These are phyloP conservation scores for Lasioglossum baleicum DNA, from an alignment of 1,140 invertebrate genomes.

Conservation along the genomic window DNA sequence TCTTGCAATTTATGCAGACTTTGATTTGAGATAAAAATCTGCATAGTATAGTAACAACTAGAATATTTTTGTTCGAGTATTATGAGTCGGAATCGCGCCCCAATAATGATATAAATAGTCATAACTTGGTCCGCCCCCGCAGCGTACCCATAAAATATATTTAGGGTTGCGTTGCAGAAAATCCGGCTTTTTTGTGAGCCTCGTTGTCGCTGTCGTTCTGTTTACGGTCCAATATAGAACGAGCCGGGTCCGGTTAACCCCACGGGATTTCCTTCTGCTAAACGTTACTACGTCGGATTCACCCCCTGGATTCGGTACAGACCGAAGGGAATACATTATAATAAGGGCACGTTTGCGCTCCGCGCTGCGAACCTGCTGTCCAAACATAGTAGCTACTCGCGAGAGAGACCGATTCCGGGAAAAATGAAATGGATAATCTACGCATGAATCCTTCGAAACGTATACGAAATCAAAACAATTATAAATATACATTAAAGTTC, in stretches of 20 bases:
- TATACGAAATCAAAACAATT: background rate
- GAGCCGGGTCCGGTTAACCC: constrained; percentile 48
- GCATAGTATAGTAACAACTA: no score
- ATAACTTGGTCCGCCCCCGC: background rate
- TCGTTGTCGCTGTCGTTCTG: constrained; percentile 53
- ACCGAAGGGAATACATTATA: constrained; percentile 62
- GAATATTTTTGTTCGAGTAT: background rate
- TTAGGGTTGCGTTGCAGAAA: constrained; percentile 19
- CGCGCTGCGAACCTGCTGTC: constrained; percentile 33
- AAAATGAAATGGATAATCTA: constrained; percentile 11
- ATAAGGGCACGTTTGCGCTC: constrained; percentile 52
- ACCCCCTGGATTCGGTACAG: constrained; percentile 43
- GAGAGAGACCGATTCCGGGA: constrained; percentile 14
- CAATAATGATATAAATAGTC: constrained; percentile 24
- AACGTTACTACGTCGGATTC: constrained; percentile 58
- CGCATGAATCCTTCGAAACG: background rate
- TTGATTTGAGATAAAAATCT: no score
- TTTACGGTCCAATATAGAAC: constrained; percentile 53
- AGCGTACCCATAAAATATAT: constrained; percentile 18
- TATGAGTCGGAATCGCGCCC: no score
- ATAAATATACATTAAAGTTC: background rate
- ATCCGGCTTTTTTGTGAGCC: constrained; percentile 29
- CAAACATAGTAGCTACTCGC: constrained; percentile 17
- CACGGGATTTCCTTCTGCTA: constrained; percentile 58
- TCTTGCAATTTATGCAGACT: no score